Evolutionary conservation across 2,888 invertebrate species (phyloP).

Genomic region (Trissonchulus sp.): DNA sequence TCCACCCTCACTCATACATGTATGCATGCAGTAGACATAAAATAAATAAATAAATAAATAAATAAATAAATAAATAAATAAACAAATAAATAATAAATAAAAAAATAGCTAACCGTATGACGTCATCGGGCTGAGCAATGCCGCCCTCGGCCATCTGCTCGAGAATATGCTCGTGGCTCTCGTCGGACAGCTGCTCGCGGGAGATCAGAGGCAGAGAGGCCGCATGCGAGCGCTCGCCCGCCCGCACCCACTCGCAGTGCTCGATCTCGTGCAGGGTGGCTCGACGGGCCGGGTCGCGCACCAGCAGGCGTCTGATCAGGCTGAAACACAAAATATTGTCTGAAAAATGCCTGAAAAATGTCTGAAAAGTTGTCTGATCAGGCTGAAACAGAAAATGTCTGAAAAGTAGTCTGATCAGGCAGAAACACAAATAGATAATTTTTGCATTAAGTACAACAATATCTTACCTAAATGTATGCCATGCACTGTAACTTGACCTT

Average conservation of each 20-base stretch:
- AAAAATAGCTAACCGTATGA: slow-evolving; percentile 66
- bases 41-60: too few species aligned
- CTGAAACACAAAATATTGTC: slow-evolving; percentile 59
- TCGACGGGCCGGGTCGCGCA: slow-evolving; percentile 82
- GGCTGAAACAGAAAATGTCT: too few species aligned
- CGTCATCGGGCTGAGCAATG: slow-evolving; percentile 87
- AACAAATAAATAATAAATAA: too few species aligned
- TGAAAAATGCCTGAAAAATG: too few species aligned
- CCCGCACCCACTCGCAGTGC: slow-evolving; percentile 44
- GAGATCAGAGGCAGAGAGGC: slow-evolving; percentile 61
- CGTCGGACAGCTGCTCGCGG: slow-evolving; percentile 78
- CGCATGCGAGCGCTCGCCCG: slow-evolving; percentile 47
- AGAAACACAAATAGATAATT: too few species aligned
- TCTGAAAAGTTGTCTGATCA: too few species aligned
- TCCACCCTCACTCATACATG: too few species aligned
- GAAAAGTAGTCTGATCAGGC: too few species aligned
- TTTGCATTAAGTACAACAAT: too few species aligned
- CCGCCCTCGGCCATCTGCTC: slow-evolving; percentile 93
- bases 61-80: slow-evolving; percentile 28
- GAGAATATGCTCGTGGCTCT: slow-evolving; percentile 81
- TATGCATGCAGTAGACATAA: too few species aligned
- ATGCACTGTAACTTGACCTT: too few species aligned
- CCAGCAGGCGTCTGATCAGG: slow-evolving; percentile 84
- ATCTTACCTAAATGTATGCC: too few species aligned
- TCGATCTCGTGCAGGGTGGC: slow-evolving; percentile 76